Base-by-base conservation (phyloP, 2,797 vertebrate genomes). In the Bovichtus variegatus region DNA sequence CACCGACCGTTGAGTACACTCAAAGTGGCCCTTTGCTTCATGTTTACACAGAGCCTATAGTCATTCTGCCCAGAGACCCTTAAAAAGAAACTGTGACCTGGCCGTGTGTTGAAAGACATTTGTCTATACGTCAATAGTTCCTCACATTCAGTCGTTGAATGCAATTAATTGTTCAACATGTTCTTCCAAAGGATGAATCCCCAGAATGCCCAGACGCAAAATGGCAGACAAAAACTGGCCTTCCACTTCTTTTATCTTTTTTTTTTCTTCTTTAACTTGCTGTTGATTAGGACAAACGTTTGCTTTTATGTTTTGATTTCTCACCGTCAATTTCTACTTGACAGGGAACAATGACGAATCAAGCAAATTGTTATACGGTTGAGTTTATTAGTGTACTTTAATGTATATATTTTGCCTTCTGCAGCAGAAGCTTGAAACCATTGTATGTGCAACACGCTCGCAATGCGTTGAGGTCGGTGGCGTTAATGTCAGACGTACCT, bases 401-500 rank as follows among this genome's bases (percentile, higher is more conserved):
- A 1, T 16, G 57, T 38, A 7, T 25, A 2, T 34, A 5, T 53
- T 6, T 1, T 41, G 5, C 36, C 1, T 49, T 60, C 49, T 49
- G 44, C 19, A 41, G 46, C 21, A 46, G 49, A 47, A 46, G 50
- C 25, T 54, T 23, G 16, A 31, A n/a, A 44, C 40, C 0, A 1
- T 38, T 50, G n/a, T n/a, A n/a, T n/a, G n/a, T 12, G 16, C 9
- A 16, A 57, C 23, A 44, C 4, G 19, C 0, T 61, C 25, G 15
- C 23, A 4, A 2, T 27, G n/a, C 29, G 31, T 50, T 40, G n/a
- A 16, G 0, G 23, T 21, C 11, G 3, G 6, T 46, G 53, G 1
- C n/a, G 7, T 49, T 11, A 7, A 10, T 13, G n/a, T 59, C 38
- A 65, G 29, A 73, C 65, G 3, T 65, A 94, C 94, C 90, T 92